Percentiles rank a stretch among this genome's conserved stretches.
These are phyloP conservation scores for Heliconius congener DNA, from an alignment of 1,140 invertebrate species.

Conservation along the genomic window DNA sequence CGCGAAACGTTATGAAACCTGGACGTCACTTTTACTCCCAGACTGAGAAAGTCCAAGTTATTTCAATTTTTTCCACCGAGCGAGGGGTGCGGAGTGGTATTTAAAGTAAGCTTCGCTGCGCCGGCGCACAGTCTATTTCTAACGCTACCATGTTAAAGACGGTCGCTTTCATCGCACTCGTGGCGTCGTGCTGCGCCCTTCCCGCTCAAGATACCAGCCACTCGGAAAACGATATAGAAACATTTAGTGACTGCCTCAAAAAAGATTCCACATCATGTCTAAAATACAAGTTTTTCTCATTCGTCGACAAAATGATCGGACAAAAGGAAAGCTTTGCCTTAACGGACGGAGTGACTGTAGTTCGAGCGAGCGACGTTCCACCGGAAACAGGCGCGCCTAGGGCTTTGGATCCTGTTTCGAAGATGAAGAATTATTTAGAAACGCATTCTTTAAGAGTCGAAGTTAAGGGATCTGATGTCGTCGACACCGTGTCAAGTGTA, in stretches of 20 bases:
- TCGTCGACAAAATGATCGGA: conserved; percentile 90
- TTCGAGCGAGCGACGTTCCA: conserved; percentile 85
- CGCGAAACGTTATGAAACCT: conserved; percentile 70
- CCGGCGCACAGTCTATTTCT: conserved; percentile 60
- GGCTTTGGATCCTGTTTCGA: conserved; percentile 85
- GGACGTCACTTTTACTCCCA: conserved; percentile 74
- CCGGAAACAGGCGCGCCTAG: conserved; percentile 87
- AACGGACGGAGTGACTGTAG: conserved; percentile 90
- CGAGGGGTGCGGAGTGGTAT: conserved; percentile 68
- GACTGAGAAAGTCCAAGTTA: conserved; percentile 71
- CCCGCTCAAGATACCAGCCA: conserved; percentile 86
- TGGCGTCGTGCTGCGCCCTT: conserved; percentile 81
- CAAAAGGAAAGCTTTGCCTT: conserved; percentile 89
- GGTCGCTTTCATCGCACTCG: conserved; percentile 78
- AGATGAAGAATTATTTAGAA: conserved; percentile 87
- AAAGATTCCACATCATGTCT: conserved; percentile 91
- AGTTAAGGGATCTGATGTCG: conserved; percentile 90
- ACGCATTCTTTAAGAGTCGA: conserved; percentile 92
- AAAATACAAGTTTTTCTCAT: conserved; percentile 92
- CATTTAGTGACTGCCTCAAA: conserved; percentile 88
- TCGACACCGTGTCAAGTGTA: conserved; percentile 88
- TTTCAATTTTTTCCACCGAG: conserved; percentile 59
- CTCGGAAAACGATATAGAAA: conserved; percentile 88
- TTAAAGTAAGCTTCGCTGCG: conserved; percentile 52
- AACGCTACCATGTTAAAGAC: conserved; percentile 67